These are phyloP conservation scores for Chrysolina americana DNA, from an alignment of 2,888 invertebrate genomes.

Conservation along the genomic window DNA sequence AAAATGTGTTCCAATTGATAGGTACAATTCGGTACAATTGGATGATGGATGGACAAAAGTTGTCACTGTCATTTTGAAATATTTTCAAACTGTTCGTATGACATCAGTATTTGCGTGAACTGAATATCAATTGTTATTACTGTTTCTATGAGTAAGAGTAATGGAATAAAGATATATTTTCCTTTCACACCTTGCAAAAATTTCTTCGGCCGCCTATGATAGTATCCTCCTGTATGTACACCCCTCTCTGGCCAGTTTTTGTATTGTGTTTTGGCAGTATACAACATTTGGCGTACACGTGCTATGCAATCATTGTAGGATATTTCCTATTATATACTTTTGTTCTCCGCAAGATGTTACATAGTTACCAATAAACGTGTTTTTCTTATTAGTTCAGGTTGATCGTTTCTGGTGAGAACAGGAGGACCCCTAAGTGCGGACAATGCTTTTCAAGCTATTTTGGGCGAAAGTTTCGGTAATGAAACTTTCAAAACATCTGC, in stretches of 20 bases:
- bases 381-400: constrained; percentile 53
- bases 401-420: constrained; percentile 28
- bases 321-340: constrained; percentile 50
- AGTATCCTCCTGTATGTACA: constrained; percentile 28
- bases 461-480: neutral
- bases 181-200: neutral
- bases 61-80: too few species aligned
- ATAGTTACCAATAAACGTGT: constrained; percentile 45
- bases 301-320: constrained; percentile 52
- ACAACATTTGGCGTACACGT: constrained; percentile 60
- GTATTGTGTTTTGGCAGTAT: constrained; percentile 53
- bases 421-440: constrained; percentile 2
- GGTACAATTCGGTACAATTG: too few species aligned
- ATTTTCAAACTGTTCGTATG: too few species aligned
- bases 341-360: constrained; percentile 52
- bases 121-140: too few species aligned
- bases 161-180: neutral
- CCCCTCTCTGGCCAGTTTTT: constrained; percentile 55
- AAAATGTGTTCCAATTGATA: too few species aligned
- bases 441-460: neutral
- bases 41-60: too few species aligned
- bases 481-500: constrained; percentile 6
- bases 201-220: constrained; percentile 25
- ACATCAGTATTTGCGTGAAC: too few species aligned
- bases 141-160: too few species aligned